phyloP scores from a whole-genome alignment of 1,140 invertebrate genomes.

The Pissodes strobi region DNA sequence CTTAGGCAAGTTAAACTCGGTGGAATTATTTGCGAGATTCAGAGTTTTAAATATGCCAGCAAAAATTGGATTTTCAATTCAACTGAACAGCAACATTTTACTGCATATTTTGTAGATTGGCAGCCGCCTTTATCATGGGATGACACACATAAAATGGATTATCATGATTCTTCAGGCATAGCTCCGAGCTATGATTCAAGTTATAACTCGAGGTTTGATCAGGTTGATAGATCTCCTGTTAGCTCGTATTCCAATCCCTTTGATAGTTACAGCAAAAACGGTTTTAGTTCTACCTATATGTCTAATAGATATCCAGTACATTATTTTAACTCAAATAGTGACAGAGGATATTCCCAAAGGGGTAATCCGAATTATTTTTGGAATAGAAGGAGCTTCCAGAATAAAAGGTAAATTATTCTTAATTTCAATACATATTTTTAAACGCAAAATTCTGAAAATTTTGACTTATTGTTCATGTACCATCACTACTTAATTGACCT shows the following conservation, averaged over 20 bases:
- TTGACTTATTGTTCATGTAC: too few species aligned
- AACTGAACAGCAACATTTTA: too few species aligned
- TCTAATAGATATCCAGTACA: too few species aligned
- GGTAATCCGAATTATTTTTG: background rate
- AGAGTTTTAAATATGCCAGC: too few species aligned
- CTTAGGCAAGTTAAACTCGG: too few species aligned
- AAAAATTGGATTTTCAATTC: too few species aligned
- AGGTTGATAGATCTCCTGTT: background rate
- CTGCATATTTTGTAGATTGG: conserved; percentile 12
- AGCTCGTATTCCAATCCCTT: conserved; percentile 9
- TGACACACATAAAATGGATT: background rate
- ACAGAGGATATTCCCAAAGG: background rate
- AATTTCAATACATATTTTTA: too few species aligned
- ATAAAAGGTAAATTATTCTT: conserved; percentile 4
- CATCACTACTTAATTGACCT: too few species aligned
- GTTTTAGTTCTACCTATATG: background rate
- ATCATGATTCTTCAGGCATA: background rate
- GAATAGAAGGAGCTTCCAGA: conserved; percentile 2
- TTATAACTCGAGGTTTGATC: background rate
- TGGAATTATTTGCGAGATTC: too few species aligned
- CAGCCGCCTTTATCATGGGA: conserved; percentile 1
- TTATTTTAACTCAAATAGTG: too few species aligned
- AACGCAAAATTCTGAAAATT: too few species aligned
- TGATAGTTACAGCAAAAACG: background rate
- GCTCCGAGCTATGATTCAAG: background rate